phyloP scores from a whole-genome alignment of 1,140 invertebrate genomes.

The Atta cephalotes region DNA sequence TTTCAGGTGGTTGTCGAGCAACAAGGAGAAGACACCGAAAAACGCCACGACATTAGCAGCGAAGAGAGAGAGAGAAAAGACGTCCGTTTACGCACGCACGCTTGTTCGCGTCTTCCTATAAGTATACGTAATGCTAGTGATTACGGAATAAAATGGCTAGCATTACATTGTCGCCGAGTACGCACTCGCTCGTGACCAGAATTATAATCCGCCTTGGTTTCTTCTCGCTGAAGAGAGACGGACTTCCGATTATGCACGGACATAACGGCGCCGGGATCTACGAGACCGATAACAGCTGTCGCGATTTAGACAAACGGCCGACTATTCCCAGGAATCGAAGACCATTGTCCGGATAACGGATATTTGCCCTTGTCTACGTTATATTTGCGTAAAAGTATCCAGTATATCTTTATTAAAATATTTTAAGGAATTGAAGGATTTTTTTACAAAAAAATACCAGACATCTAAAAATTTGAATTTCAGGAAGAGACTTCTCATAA shows the following conservation, averaged over 20 bases:
- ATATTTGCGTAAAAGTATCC: neutral
- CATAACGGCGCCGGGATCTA: slow-evolving; percentile 54
- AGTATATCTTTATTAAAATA: neutral
- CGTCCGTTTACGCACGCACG: slow-evolving; percentile 23
- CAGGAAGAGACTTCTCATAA: no score
- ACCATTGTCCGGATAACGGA: neutral
- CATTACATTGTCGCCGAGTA: slow-evolving; percentile 54
- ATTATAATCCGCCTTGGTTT: slow-evolving; percentile 55
- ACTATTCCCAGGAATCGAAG: neutral
- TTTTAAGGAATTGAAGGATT: neutral
- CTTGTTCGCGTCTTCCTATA: slow-evolving; percentile 32
- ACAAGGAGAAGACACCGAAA: neutral
- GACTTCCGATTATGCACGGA: slow-evolving; percentile 66
- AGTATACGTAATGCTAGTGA: slow-evolving; percentile 56
- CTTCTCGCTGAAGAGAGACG: slow-evolving; percentile 44
- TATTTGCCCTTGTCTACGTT: neutral
- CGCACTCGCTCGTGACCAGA: slow-evolving; percentile 61
- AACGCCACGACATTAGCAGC: neutral
- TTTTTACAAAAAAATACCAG: no score
- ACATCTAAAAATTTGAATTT: no score
- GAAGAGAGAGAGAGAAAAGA: slow-evolving; percentile 28
- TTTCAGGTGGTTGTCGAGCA: slow-evolving; percentile 28
- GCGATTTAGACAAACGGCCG: slow-evolving; percentile 56
- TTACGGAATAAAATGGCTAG: slow-evolving; percentile 66
- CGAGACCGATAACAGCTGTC: slow-evolving; percentile 49